Percentiles rank a stretch among this genome's conserved stretches.
Conservation (phyloP, 2,888 invertebrate species). For the Ganaspis brasiliensis region DNA sequence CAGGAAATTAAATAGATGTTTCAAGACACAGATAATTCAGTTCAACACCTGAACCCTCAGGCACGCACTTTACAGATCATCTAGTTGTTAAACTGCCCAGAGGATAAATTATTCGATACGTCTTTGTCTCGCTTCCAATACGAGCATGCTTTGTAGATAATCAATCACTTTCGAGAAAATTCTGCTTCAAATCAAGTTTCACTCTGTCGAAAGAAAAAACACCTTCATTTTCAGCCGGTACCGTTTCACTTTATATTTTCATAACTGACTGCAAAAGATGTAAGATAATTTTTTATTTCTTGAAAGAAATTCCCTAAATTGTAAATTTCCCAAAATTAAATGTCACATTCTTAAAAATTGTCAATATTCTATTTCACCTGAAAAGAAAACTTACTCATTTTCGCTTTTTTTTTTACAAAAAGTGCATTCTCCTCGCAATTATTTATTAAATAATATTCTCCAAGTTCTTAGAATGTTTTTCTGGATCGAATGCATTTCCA, state of each 20-base stretch:
- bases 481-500: conserved; percentile 16
- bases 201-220: conserved; percentile 9
- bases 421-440: too few relatives aligned
- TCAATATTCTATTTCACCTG: too few relatives aligned
- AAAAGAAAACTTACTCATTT: too few relatives aligned
- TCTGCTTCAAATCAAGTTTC: conserved; percentile 18
- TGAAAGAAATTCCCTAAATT: too few relatives aligned
- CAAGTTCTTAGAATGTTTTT: background rate
- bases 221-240: background rate
- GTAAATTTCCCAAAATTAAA: too few relatives aligned
- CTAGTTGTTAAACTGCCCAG: conserved; percentile 12
- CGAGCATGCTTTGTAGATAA: conserved; percentile 7
- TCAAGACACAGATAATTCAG: background rate
- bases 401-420: too few relatives aligned
- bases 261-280: too few relatives aligned
- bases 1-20: background rate
- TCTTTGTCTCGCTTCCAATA: conserved; percentile 21
- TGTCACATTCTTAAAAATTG: too few relatives aligned
- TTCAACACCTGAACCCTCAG: conserved; percentile 7
- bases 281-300: too few relatives aligned
- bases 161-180: conserved; percentile 20
- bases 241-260: background rate
- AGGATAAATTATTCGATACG: conserved; percentile 18
- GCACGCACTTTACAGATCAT: conserved; percentile 29
- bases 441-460: conserved; percentile 27